These are phyloP conservation scores for Dasyprocta punctata DNA, from an alignment of 2,113 vertebrate genomes.

Conservation along the genomic window DNA sequence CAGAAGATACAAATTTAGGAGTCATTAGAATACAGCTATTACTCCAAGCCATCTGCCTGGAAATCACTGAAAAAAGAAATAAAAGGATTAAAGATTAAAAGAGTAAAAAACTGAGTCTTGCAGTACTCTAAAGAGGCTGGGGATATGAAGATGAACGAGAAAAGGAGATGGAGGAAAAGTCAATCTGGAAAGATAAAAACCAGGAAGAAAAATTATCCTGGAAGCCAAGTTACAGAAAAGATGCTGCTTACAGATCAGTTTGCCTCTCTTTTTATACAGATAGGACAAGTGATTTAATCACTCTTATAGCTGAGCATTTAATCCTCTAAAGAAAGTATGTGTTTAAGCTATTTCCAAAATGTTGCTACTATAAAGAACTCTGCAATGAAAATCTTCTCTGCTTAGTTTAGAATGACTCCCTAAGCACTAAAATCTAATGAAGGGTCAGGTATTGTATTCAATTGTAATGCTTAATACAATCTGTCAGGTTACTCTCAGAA, in stretches of 20 bases:
- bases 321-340: background rate
- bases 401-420: background rate
- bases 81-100: background rate
- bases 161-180: background rate
- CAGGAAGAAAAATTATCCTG: background rate
- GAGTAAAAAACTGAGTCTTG: background rate
- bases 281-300: background rate
- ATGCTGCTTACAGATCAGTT: background rate
- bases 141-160: background rate
- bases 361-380: background rate
- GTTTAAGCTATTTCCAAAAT: conserved; percentile 11
- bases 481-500: background rate
- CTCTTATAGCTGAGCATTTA: background rate
- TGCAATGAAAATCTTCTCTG: background rate
- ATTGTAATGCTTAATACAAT: background rate
- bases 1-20: background rate
- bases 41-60: background rate
- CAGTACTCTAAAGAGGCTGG: background rate
- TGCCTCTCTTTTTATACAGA: conserved; percentile 11
- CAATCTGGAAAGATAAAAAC: background rate
- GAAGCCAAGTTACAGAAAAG: background rate
- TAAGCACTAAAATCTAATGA: background rate
- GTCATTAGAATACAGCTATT: background rate
- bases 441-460: background rate
- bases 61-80: background rate